These are phyloP conservation scores for Uloborus plumipes DNA, from an alignment of 2,888 invertebrate genomes.

Conservation along the genomic window DNA sequence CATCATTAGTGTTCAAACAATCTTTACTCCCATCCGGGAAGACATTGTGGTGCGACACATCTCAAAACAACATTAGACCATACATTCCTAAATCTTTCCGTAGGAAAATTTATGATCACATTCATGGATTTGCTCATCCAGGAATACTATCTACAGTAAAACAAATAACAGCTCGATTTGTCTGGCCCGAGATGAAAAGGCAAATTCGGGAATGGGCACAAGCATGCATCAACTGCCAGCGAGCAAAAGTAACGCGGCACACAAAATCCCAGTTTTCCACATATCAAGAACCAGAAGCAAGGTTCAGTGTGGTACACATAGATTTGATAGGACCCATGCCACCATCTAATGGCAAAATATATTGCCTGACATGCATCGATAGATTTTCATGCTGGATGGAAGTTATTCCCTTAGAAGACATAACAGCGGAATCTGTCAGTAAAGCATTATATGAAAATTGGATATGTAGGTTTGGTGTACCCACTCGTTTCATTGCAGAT, in stretches of 20 bases:
- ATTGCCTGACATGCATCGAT: slow-evolving; percentile 30
- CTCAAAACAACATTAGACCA: slow-evolving; percentile 1
- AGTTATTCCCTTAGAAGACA: slow-evolving; percentile 69
- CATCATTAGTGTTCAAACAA: neutral
- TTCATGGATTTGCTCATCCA: slow-evolving; percentile 1
- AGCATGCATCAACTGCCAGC: neutral
- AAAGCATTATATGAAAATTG: slow-evolving; percentile 69
- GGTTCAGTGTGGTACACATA: slow-evolving; percentile 31
- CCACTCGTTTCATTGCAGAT: slow-evolving; percentile 69
- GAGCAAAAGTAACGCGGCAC: slow-evolving; percentile 1
- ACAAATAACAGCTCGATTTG: slow-evolving; percentile 2
- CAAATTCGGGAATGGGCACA: slow-evolving; percentile 6
- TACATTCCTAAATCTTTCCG: neutral
- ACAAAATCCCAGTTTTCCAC: neutral
- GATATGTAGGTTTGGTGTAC: slow-evolving; percentile 71
- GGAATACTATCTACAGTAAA: slow-evolving; percentile 23
- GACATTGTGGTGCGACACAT: slow-evolving; percentile 17
- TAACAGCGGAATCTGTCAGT: slow-evolving; percentile 70
- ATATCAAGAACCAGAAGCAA: neutral
- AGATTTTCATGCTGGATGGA: slow-evolving; percentile 71
- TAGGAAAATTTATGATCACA: neutral
- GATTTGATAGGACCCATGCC: slow-evolving; percentile 40
- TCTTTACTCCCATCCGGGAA: neutral
- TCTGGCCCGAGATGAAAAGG: slow-evolving; percentile 11
- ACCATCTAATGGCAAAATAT: slow-evolving; percentile 1